Evolutionary conservation across 2,888 invertebrate genomes (phyloP).

Genomic region (Fissipunctia ypsillon): DNA sequence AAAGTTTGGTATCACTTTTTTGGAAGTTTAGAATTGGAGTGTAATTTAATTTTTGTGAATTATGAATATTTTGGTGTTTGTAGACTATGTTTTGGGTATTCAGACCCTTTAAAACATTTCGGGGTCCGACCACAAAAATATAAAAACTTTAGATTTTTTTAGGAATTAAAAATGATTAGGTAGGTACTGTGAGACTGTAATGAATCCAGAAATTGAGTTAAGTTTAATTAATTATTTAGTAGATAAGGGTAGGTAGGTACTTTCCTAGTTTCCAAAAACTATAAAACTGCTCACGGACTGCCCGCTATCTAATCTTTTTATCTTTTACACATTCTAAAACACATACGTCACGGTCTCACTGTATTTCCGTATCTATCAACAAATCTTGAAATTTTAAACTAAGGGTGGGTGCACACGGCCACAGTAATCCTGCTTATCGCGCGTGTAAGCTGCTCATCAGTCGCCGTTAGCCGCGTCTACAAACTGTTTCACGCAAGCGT

Average conservation of each 20-base stretch:
- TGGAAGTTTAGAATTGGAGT: constrained; percentile 38
- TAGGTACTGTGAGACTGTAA: background rate
- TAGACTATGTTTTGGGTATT: background rate
- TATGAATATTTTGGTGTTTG: constrained; percentile 8
- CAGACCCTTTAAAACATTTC: background rate
- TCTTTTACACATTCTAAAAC: constrained; percentile 13
- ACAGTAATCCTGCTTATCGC: constrained; percentile 81
- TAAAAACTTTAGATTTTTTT: background rate
- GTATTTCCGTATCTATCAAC: constrained; percentile 70
- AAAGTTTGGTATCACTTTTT: constrained; percentile 61
- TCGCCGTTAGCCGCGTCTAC: constrained; percentile 67
- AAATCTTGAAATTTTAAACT: constrained; percentile 84
- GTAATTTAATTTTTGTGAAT: constrained; percentile 36
- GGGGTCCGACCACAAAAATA: background rate
- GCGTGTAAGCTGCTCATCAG: constrained; percentile 85
- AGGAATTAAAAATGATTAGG: background rate
- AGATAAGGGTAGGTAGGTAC: background rate
- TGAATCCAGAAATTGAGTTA: background rate
- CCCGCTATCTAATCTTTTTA: background rate
- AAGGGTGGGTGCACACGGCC: constrained; percentile 73
- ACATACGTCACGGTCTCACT: constrained; percentile 53
- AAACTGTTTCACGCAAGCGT: constrained; percentile 60
- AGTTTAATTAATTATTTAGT: background rate
- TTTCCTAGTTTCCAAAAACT: background rate
- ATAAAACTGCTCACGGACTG: background rate